A percentile compares a stretch with the other conserved stretches of the same genome.
phyloP scores from a whole-genome alignment of 2,888 invertebrate genomes.

The Caenorhabditis sp. region DNA sequence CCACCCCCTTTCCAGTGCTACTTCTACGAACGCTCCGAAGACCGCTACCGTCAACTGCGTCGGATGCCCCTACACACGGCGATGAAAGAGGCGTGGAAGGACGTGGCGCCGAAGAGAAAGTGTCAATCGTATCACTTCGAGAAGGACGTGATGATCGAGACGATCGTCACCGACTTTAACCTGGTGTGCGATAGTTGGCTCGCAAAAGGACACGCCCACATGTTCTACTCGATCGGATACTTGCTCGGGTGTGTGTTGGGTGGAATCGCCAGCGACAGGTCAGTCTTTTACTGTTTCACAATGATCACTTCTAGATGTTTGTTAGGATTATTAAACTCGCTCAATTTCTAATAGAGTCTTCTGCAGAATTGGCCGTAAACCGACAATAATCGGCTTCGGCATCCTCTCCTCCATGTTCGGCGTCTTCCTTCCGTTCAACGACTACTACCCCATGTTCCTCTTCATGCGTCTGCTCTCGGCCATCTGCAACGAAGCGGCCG shows the following conservation, averaged over 20 bases:
- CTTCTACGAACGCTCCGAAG: conserved; percentile 70
- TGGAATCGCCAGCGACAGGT: conserved; percentile 76
- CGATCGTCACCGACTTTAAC: conserved; percentile 79
- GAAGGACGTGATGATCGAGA: conserved; percentile 76
- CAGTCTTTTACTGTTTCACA: conserved; percentile 4
- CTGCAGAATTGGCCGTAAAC: conserved; percentile 78
- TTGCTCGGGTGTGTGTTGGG: conserved; percentile 78
- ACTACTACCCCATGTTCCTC: conserved; percentile 74
- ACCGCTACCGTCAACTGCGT: conserved; percentile 72
- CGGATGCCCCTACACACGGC: conserved; percentile 72
- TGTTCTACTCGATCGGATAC: conserved; percentile 79
- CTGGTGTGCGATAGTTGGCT: conserved; percentile 78
- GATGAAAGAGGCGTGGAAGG: conserved; percentile 59
- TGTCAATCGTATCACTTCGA: conserved; percentile 75
- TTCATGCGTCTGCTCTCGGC: conserved; percentile 73
- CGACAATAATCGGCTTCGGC: conserved; percentile 79
- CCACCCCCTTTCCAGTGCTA: conserved; percentile 67
- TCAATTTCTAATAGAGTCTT: background rate
- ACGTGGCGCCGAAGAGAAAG: conserved; percentile 63
- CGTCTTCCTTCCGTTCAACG: conserved; percentile 76
- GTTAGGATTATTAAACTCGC: too few species aligned
- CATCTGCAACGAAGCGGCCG: conserved; percentile 78
- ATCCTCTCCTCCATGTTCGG: conserved; percentile 79
- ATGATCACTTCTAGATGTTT: too few species aligned
- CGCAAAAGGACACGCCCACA: conserved; percentile 79